phyloP scores from a whole-genome alignment of 2,113 vertebrate species.

The Clarias magur region DNA sequence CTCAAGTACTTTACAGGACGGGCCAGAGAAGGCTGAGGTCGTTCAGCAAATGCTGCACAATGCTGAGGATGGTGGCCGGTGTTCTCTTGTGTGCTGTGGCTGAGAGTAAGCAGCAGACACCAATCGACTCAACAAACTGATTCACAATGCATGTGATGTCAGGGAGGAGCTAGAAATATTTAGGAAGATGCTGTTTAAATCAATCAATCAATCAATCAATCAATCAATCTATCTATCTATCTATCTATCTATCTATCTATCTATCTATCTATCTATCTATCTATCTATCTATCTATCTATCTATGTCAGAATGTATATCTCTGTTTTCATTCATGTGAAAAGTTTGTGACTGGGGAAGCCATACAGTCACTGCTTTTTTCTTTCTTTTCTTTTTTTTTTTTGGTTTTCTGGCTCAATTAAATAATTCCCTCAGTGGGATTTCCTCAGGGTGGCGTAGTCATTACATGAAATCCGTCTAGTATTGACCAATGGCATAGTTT shows the following conservation, averaged over 20 bases:
- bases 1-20: no score
- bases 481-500: neutral
- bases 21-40: no score
- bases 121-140: no score
- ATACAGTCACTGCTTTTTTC: neutral
- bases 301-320: neutral
- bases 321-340: neutral
- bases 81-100: no score
- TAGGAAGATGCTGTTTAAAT: neutral
- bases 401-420: neutral
- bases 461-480: neutral
- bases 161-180: no score
- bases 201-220: no score
- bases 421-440: neutral
- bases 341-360: neutral
- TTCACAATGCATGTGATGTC: no score
- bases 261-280: conserved; percentile 4
- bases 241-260: conserved; percentile 3
- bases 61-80: no score
- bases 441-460: neutral
- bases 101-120: no score
- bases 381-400: neutral
- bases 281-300: neutral
- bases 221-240: neutral
- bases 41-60: no score